Conservation (phyloP, 1,140 invertebrate genomes). For the Euura saliciscinereae region DNA sequence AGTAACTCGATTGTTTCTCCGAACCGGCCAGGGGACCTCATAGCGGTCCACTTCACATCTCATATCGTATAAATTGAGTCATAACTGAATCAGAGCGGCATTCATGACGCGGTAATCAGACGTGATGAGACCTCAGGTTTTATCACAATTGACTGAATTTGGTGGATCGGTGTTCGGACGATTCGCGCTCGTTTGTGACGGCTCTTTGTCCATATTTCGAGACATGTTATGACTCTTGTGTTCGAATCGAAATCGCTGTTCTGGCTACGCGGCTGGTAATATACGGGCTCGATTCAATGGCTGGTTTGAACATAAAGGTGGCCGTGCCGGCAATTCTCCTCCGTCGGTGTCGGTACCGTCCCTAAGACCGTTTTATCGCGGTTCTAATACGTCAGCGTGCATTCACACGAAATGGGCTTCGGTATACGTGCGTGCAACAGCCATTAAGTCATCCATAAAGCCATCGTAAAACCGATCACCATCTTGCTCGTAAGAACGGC, state of each 20-base stretch:
- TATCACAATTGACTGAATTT: too few relatives aligned
- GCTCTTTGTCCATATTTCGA: too few relatives aligned
- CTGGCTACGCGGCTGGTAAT: too few relatives aligned
- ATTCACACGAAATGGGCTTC: constrained; percentile 22
- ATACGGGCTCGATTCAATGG: too few relatives aligned
- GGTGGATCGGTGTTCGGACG: too few relatives aligned
- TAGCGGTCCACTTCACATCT: not conserved
- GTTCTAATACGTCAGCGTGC: constrained; percentile 23
- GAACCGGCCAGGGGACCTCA: not conserved
- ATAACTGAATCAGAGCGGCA: not conserved
- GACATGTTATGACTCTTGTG: too few relatives aligned
- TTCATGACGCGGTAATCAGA: too few relatives aligned
- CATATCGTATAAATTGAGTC: not conserved
- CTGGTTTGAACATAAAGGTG: too few relatives aligned
- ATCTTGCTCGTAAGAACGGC: constrained; percentile 9
- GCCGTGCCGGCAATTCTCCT: too few relatives aligned
- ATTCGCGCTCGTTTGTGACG: too few relatives aligned
- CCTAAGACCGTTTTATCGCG: constrained; percentile 13
- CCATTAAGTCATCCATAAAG: constrained; percentile 25
- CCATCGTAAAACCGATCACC: constrained; percentile 22
- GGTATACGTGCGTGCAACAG: constrained; percentile 18
- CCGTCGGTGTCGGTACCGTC: not conserved
- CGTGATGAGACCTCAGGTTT: too few relatives aligned
- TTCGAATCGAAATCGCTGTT: too few relatives aligned
- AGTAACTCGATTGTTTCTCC: not conserved